These are phyloP conservation scores for Carterocephalus palaemon DNA, from an alignment of 2,888 invertebrate genomes.

Conservation along the genomic window DNA sequence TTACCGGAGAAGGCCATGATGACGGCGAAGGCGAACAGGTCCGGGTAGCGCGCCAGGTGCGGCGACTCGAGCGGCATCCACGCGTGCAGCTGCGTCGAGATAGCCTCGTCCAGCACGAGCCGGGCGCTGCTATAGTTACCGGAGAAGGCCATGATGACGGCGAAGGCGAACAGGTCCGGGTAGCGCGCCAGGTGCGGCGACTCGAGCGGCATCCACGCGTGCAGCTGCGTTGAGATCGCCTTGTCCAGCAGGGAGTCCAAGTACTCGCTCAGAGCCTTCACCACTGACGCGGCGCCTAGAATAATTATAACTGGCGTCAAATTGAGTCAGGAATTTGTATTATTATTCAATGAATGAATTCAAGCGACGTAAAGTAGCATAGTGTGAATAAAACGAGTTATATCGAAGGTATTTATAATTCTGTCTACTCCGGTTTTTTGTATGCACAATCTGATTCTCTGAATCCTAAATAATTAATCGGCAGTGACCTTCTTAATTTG, in stretches of 20 bases:
- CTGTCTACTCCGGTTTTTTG: no score
- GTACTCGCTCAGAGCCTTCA: slow-evolving; percentile 89
- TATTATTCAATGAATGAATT: no score
- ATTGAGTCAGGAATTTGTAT: no score
- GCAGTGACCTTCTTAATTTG: no score
- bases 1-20: slow-evolving; percentile 81
- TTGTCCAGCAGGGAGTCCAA: slow-evolving; percentile 84
- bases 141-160: slow-evolving; percentile 83
- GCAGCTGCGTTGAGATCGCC: slow-evolving; percentile 81
- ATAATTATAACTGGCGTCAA: slow-evolving; percentile 23
- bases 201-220: slow-evolving; percentile 82
- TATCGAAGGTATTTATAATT: no score
- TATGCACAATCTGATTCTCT: no score
- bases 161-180: slow-evolving; percentile 88
- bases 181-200: slow-evolving; percentile 82
- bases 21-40: slow-evolving; percentile 86
- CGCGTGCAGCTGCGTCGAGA: no score
- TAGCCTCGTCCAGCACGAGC: no score
- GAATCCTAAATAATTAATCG: no score
- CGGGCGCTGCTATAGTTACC: background rate
- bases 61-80: slow-evolving; percentile 82
- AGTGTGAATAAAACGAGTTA: no score
- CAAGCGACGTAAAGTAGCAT: no score
- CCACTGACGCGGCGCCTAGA: slow-evolving; percentile 88
- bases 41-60: slow-evolving; percentile 85